Evolutionary conservation across 2,888 invertebrate species (phyloP).

Genomic region (Agrochola litura): DNA sequence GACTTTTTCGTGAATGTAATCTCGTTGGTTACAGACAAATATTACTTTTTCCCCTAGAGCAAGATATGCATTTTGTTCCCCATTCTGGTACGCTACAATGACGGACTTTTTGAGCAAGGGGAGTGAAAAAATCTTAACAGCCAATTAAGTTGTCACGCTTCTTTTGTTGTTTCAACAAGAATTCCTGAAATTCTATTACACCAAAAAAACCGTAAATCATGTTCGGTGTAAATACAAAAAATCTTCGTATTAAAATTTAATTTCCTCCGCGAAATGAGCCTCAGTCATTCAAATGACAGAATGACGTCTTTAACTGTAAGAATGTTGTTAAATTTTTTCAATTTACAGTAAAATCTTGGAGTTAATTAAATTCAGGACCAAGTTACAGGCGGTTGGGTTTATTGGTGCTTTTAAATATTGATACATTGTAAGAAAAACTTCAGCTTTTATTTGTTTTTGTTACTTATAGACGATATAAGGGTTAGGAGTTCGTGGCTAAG

Average conservation of each 20-base stretch:
- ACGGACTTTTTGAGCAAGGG: too few relatives aligned
- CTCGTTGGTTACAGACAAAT: too few relatives aligned
- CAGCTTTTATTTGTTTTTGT: too few relatives aligned
- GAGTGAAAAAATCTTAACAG: neutral
- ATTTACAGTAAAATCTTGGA: conserved; percentile 76
- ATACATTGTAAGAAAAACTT: neutral
- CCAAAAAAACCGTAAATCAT: conserved; percentile 21
- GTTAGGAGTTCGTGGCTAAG: too few relatives aligned
- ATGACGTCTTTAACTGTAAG: conserved; percentile 45
- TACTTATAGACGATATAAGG: too few relatives aligned
- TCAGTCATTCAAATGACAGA: conserved; percentile 49
- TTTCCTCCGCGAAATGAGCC: conserved; percentile 64
- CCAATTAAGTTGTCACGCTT: neutral
- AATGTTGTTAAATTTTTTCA: conserved; percentile 70
- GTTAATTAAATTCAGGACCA: conserved; percentile 68
- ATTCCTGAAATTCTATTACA: neutral
- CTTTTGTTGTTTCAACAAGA: conserved; percentile 19
- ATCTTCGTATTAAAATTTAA: conserved; percentile 66
- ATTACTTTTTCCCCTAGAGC: too few relatives aligned
- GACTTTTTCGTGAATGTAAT: too few relatives aligned
- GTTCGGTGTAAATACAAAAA: conserved; percentile 31
- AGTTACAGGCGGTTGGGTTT: conserved; percentile 42
- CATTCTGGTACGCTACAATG: too few relatives aligned
- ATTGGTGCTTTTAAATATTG: conserved; percentile 7
- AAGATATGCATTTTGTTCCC: too few relatives aligned